A percentile compares a stretch with the other conserved stretches of the same genome.
Evolutionary conservation across 2,113 vertebrate genomes (phyloP).

Genomic region (Dendropsophus ebraccatus): DNA sequence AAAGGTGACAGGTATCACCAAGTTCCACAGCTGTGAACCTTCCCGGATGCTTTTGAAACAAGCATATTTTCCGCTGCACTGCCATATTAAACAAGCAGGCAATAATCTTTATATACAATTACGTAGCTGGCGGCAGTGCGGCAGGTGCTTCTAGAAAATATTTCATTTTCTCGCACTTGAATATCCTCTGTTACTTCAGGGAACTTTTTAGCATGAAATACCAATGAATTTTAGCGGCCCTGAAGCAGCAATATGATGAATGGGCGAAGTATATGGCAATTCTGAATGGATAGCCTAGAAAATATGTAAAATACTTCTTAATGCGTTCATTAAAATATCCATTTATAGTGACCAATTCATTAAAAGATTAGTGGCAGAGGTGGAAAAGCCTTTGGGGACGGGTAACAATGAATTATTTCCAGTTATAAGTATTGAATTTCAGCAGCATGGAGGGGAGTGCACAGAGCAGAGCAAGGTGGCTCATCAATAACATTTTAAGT

Average conservation of each 20-base stretch:
- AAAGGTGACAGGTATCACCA: constrained; percentile 37
- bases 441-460: neutral
- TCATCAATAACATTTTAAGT: no score
- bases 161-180: neutral
- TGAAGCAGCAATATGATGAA: constrained; percentile 7
- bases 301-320: neutral
- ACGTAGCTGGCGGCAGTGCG: neutral
- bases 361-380: neutral
- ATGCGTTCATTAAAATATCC: neutral
- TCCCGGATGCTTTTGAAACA: neutral
- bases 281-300: neutral
- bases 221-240: neutral
- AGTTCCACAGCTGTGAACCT: constrained; percentile 4
- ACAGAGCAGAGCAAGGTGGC: neutral
- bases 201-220: neutral
- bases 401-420: neutral
- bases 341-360: constrained; percentile 10
- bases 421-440: neutral
- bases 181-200: neutral
- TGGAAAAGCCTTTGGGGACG: neutral
- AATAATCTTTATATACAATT: neutral
- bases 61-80: neutral
- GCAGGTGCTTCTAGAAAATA: neutral
- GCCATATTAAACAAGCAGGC: neutral
- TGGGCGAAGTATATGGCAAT: neutral